phyloP scores from a whole-genome alignment of 2,797 vertebrate species.

The Clarias pachynema region DNA sequence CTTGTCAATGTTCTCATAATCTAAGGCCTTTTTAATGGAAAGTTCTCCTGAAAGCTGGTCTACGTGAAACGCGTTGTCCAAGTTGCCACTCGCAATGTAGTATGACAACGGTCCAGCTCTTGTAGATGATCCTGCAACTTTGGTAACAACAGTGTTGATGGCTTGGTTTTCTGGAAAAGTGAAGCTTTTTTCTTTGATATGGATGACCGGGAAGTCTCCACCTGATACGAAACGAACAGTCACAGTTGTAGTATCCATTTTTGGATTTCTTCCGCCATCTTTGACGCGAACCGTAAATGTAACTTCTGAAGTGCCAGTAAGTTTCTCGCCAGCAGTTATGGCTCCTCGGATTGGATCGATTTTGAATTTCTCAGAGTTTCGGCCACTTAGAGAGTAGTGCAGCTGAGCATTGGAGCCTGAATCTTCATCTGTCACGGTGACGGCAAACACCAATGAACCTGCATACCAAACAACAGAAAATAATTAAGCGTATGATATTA shows the following conservation, averaged over 20 bases:
- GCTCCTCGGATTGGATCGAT: conserved; percentile 90
- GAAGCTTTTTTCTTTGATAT: conserved; percentile 82
- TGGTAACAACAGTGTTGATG: conserved; percentile 84
- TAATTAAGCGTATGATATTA: background rate
- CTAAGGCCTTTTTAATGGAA: conserved; percentile 81
- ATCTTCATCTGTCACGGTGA: conserved; percentile 94
- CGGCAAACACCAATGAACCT: conserved; percentile 95
- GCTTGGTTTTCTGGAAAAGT: conserved; percentile 91
- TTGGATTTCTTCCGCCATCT: conserved; percentile 83
- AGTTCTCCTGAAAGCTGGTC: conserved; percentile 93
- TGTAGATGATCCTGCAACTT: conserved; percentile 82
- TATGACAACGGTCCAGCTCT: conserved; percentile 89
- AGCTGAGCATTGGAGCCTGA: conserved; percentile 88
- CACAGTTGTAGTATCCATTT: conserved; percentile 91
- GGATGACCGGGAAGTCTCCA: conserved; percentile 88
- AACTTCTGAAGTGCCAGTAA: conserved; percentile 85
- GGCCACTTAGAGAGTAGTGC: conserved; percentile 89
- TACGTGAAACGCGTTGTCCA: conserved; percentile 88
- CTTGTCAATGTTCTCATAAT: conserved; percentile 91
- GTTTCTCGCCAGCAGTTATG: conserved; percentile 84
- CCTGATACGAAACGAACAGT: conserved; percentile 91
- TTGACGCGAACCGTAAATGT: conserved; percentile 92
- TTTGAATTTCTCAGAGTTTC: conserved; percentile 90
- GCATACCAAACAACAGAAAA: conserved; percentile 49
- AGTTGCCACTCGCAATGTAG: conserved; percentile 94